These are phyloP conservation scores for Sturnus vulgaris DNA, from an alignment of 2,113 vertebrate genomes.

Conservation along the genomic window DNA sequence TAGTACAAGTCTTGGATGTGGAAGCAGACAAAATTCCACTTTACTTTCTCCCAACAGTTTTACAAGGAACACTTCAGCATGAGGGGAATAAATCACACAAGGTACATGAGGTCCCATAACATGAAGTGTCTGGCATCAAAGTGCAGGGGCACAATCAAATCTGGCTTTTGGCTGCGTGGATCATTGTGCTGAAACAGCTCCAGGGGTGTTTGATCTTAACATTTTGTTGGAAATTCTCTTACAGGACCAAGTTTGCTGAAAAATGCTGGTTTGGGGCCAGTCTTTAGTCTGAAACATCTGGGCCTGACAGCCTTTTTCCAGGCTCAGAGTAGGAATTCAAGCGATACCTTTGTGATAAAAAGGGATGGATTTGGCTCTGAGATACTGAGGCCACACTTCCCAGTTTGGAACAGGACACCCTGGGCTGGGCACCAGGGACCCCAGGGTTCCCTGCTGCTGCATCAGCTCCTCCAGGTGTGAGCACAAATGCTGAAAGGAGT, in stretches of 20 bases:
- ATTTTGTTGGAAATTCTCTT: background rate
- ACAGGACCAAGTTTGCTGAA: background rate
- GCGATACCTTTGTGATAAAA: background rate
- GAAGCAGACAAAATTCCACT: background rate
- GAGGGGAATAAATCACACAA: background rate
- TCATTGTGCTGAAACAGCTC: background rate
- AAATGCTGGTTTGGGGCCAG: slow-evolving; percentile 8
- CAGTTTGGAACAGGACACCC: background rate
- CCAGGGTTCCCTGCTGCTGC: background rate
- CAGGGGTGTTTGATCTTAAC: background rate
- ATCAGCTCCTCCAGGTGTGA: background rate
- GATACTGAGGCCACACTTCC: fast-evolving
- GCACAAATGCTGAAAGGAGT: background rate
- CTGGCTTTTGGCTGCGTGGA: background rate
- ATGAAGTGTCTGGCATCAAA: background rate
- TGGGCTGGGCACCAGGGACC: background rate
- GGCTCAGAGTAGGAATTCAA: background rate
- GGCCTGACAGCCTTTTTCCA: background rate
- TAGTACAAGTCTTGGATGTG: background rate
- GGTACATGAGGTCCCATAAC: background rate
- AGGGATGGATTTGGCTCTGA: background rate
- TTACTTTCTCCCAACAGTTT: background rate
- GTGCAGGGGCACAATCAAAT: background rate
- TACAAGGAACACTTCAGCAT: background rate
- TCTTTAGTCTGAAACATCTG: slow-evolving; percentile 28